phyloP scores from a whole-genome alignment of 2,797 vertebrate species.

The Sebastes paucispinis region DNA sequence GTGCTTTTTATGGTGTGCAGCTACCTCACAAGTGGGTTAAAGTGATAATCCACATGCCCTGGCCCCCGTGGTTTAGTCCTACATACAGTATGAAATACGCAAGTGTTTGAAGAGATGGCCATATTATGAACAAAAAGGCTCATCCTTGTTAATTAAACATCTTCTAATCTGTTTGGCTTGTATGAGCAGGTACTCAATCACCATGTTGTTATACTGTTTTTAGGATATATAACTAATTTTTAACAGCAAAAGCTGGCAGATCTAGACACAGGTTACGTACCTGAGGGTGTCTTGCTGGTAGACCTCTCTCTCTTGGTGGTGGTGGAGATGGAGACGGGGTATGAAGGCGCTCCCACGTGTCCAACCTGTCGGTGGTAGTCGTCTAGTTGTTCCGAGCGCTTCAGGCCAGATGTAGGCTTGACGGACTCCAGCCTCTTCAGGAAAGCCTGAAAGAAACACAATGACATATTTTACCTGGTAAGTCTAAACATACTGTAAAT shows the following conservation, averaged over 20 bases:
- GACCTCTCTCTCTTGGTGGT: conserved; percentile 24
- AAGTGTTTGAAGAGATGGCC: not conserved
- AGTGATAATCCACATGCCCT: not conserved
- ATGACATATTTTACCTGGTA: not conserved
- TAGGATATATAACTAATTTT: not conserved
- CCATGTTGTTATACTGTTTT: not conserved
- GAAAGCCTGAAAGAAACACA: conserved; percentile 82
- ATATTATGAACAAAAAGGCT: not conserved
- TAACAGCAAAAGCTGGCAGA: not conserved
- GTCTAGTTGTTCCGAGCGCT: conserved; percentile 87
- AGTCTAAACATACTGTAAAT: not conserved
- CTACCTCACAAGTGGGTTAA: not conserved
- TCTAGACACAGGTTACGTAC: conserved; percentile 35
- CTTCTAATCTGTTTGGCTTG: not conserved
- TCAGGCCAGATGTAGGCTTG: conserved; percentile 90
- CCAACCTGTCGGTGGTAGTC: conserved; percentile 88
- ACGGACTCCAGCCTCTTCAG: conserved; percentile 91
- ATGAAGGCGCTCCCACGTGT: conserved; percentile 74
- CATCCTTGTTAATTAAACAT: not conserved
- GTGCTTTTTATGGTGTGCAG: not conserved
- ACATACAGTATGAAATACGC: not conserved
- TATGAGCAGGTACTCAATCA: not conserved
- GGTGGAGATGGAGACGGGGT: conserved; percentile 67
- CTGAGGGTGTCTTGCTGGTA: conserved; percentile 45
- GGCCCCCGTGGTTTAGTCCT: not conserved